A percentile compares a stretch with the other conserved stretches of the same genome.
Evolutionary conservation across 2,888 invertebrate species (phyloP).

Genomic region (Sericinus montela): DNA sequence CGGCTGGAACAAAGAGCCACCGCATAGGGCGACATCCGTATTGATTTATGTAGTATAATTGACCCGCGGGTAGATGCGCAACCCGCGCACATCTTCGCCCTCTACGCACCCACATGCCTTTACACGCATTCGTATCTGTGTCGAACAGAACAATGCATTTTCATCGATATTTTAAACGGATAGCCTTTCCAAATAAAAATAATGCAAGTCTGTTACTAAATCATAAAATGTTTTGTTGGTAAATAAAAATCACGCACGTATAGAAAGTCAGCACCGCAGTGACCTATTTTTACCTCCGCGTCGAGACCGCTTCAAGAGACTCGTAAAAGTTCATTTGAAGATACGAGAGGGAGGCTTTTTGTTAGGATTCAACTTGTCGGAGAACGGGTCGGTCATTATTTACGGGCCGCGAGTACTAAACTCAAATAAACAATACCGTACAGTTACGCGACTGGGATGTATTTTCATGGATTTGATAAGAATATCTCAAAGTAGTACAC

Average conservation of each 20-base stretch:
- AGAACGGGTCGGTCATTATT: slow-evolving; percentile 33
- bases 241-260: slow-evolving; percentile 26
- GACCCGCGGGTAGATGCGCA: slow-evolving; percentile 67
- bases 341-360: slow-evolving; percentile 43
- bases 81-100: slow-evolving; percentile 46
- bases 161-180: slow-evolving; percentile 24
- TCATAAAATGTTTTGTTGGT: slow-evolving; percentile 16
- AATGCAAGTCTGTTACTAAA: neutral
- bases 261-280: slow-evolving; percentile 34
- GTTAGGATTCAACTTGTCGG: slow-evolving; percentile 32
- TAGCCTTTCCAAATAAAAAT: too few relatives aligned
- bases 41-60: slow-evolving; percentile 73
- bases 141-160: slow-evolving; percentile 33
- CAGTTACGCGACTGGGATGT: slow-evolving; percentile 3
- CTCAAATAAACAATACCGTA: slow-evolving; percentile 32
- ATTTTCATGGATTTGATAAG: slow-evolving; percentile 11
- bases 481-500: neutral
- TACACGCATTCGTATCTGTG: slow-evolving; percentile 40
- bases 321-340: slow-evolving; percentile 49
- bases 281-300: slow-evolving; percentile 44
- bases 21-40: slow-evolving; percentile 66
- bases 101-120: slow-evolving; percentile 48
- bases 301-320: slow-evolving; percentile 33
- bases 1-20: slow-evolving; percentile 70
- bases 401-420: slow-evolving; percentile 30